phyloP scores from a whole-genome alignment of 2,888 invertebrate genomes.

The Theretra japonica region DNA sequence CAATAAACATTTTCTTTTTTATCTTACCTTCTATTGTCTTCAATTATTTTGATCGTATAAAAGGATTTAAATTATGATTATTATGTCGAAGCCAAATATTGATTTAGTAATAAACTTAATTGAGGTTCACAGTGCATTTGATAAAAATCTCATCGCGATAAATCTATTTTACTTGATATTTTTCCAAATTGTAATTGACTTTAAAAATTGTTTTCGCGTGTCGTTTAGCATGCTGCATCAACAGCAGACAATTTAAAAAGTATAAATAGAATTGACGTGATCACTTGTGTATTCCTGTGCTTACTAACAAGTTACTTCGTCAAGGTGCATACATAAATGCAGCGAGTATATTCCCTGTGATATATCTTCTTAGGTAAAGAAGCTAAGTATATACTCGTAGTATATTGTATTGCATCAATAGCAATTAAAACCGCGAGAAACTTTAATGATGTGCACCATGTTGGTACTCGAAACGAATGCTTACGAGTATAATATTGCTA shows the following conservation, averaged over 20 bases:
- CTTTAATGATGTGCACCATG: too few relatives aligned
- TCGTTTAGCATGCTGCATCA: not conserved
- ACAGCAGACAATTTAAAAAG: not conserved
- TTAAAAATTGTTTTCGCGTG: not conserved
- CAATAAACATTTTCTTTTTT: not conserved
- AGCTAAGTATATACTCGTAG: too few relatives aligned
- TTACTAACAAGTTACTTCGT: not conserved
- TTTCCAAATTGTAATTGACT: not conserved
- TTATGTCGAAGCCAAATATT: too few relatives aligned
- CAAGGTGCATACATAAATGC: not conserved
- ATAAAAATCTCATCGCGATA: not conserved
- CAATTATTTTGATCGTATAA: not conserved
- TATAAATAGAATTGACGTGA: constrained; percentile 11
- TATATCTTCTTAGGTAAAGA: not conserved
- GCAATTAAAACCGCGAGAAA: too few relatives aligned
- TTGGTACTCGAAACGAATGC: too few relatives aligned
- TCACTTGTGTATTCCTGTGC: not conserved
- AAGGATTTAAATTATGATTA: too few relatives aligned
- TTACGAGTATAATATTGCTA: too few relatives aligned
- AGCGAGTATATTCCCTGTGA: not conserved
- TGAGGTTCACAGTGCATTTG: too few relatives aligned
- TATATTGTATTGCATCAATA: too few relatives aligned
- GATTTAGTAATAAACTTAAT: too few relatives aligned
- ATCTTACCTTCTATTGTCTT: not conserved
- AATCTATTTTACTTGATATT: not conserved